A percentile compares a stretch with the other conserved stretches of the same genome.
phyloP scores from a whole-genome alignment of 1,140 invertebrate genomes.

The Bombyx mandarina region DNA sequence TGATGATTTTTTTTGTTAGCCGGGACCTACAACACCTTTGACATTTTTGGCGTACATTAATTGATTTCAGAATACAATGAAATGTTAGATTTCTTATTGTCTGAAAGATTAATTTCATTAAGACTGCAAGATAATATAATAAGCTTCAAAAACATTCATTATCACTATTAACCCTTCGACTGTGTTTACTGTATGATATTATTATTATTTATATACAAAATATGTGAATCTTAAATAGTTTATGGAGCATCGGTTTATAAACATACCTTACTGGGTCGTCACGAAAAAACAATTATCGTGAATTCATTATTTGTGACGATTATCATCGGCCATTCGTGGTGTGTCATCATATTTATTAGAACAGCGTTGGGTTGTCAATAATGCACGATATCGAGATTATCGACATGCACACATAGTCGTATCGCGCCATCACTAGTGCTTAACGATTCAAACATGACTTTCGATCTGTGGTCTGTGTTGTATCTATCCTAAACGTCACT shows the following conservation, averaged over 20 bases:
- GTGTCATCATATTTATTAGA: conserved; percentile 59
- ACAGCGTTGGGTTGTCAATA: conserved; percentile 47
- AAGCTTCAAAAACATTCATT: too few relatives aligned
- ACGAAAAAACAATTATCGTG: conserved; percentile 31
- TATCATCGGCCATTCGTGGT: conserved; percentile 37
- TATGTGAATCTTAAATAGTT: not conserved
- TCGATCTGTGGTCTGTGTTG: too few relatives aligned
- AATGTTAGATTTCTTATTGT: too few relatives aligned
- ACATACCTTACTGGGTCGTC: conserved; percentile 26
- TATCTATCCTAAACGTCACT: too few relatives aligned
- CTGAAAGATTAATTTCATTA: too few relatives aligned
- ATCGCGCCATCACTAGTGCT: conserved; percentile 53
- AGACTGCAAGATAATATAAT: too few relatives aligned
- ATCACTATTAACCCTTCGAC: too few relatives aligned
- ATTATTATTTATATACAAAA: not conserved
- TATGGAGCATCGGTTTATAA: not conserved
- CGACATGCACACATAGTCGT: conserved; percentile 49
- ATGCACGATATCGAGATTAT: conserved; percentile 55
- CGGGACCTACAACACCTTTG: too few relatives aligned
- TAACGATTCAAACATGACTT: conserved; percentile 28
- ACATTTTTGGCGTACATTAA: too few relatives aligned
- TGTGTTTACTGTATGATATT: not conserved
- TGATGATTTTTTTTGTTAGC: not conserved
- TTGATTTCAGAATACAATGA: too few relatives aligned
- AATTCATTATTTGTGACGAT: conserved; percentile 43